A percentile compares a stretch with the other conserved stretches of the same genome.
Conservation (phyloP, 2,113 vertebrate species). For the Xenopus laevis region DNA sequence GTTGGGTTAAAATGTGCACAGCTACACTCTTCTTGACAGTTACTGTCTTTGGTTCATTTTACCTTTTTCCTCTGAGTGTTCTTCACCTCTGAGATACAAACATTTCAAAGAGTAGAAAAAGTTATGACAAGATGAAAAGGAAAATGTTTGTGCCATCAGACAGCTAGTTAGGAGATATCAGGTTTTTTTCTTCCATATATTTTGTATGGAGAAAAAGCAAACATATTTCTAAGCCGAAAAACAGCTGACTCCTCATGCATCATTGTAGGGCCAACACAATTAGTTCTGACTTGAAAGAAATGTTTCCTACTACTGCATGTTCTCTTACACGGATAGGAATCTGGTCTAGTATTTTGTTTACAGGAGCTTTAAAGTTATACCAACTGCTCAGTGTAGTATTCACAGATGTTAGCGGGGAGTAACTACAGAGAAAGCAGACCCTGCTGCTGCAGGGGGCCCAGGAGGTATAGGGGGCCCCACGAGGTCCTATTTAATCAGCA, state of each 20-base stretch:
- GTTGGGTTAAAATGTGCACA: constrained; percentile 20
- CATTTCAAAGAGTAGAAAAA: constrained; percentile 29
- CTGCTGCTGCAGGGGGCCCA: no score
- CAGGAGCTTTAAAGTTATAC: no score
- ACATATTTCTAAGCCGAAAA: not conserved
- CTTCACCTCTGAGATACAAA: constrained; percentile 23
- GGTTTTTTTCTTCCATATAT: not conserved
- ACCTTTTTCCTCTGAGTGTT: constrained; percentile 28
- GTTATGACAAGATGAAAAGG: constrained; percentile 40
- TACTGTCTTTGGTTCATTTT: constrained; percentile 20
- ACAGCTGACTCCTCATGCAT: not conserved
- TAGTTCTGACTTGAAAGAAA: not conserved
- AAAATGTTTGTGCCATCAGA: constrained; percentile 31
- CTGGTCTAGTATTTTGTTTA: no score
- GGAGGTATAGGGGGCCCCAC: no score
- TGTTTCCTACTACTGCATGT: no score
- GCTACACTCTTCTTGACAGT: constrained; percentile 22
- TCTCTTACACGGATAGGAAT: no score
- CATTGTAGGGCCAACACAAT: not conserved
- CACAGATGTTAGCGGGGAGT: no score
- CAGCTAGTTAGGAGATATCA: constrained; percentile 29
- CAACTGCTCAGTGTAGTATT: no score
- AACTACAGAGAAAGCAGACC: no score
- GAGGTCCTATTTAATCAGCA: no score
- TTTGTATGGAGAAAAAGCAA: constrained; percentile 1